phyloP scores from a whole-genome alignment of 1,140 invertebrate species.

The Batillaria attramentaria region DNA sequence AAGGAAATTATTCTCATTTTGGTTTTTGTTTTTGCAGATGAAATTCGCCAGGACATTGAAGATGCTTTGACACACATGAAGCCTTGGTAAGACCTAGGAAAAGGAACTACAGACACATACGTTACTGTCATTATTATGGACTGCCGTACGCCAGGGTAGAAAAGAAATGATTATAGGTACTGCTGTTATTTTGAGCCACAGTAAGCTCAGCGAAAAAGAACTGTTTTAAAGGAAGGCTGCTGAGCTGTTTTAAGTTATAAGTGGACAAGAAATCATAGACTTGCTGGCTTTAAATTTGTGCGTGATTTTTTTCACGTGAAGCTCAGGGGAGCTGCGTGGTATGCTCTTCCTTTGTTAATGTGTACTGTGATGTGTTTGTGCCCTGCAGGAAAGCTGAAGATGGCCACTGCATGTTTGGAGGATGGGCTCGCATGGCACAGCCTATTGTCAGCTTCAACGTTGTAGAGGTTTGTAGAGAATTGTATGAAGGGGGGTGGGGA shows the following conservation, averaged over 20 bases:
- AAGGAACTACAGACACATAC: background rate
- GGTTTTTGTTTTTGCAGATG: slow-evolving; percentile 79
- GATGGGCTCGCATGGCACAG: slow-evolving; percentile 99
- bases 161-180: too few species aligned
- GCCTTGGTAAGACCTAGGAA: slow-evolving; percentile 81
- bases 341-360: background rate
- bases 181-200: too few species aligned
- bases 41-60: slow-evolving; percentile 98
- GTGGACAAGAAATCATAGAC: too few species aligned
- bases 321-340: too few species aligned
- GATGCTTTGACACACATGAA: slow-evolving; percentile 94
- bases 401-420: slow-evolving; percentile 89
- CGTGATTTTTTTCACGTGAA: too few species aligned
- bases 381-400: slow-evolving; percentile 91
- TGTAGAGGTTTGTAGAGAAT: slow-evolving; percentile 81
- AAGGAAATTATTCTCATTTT: background rate
- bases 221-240: background rate
- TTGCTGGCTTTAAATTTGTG: too few species aligned
- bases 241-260: too few species aligned
- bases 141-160: too few species aligned
- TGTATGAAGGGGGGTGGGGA: background rate
- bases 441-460: slow-evolving; percentile 93
- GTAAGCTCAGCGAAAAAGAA: too few species aligned
- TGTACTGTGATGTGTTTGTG: slow-evolving; percentile 20
- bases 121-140: too few species aligned